Conservation (phyloP, 2,888 invertebrate genomes). For the Cepaea hortensis region DNA sequence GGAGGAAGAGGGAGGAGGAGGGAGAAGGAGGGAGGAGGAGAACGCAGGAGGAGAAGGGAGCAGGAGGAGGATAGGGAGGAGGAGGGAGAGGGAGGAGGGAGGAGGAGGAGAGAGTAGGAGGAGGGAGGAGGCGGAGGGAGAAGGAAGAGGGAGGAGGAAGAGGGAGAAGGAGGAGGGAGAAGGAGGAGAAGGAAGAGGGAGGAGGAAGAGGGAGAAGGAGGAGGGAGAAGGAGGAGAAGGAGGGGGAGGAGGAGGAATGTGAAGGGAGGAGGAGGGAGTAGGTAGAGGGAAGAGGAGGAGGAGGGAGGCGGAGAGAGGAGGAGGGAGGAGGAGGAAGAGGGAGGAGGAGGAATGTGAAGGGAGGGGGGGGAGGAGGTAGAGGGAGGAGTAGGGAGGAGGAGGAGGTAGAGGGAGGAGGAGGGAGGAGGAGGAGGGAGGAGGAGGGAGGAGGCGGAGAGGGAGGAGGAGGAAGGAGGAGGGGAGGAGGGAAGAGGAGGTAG, state of each 20-base stretch:
- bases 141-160: background rate
- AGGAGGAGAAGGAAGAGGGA: background rate
- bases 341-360: too few relatives aligned
- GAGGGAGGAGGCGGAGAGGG: background rate
- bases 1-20: too few relatives aligned
- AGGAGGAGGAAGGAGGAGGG: background rate
- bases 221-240: background rate
- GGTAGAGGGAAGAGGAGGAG: too few relatives aligned
- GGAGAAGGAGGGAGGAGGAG: too few relatives aligned
- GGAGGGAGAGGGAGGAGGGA: background rate
- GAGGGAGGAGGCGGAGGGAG: too few relatives aligned
- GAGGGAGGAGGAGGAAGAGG: background rate
- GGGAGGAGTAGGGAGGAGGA: too few relatives aligned
- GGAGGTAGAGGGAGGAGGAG: too few relatives aligned
- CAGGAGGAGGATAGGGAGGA: background rate
- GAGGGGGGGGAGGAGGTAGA: background rate
- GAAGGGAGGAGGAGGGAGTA: too few relatives aligned
- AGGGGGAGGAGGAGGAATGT: background rate
- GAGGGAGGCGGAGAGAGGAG: background rate
- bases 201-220: background rate
- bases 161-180: conserved; percentile 1
- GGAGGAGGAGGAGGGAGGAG: background rate
- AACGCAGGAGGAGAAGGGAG: too few relatives aligned
- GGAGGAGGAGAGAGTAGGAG: too few relatives aligned
- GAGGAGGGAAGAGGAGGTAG: too few relatives aligned